Evolutionary conservation across 2,113 vertebrate species (phyloP).

Genomic region (Amblyornis subalaris): DNA sequence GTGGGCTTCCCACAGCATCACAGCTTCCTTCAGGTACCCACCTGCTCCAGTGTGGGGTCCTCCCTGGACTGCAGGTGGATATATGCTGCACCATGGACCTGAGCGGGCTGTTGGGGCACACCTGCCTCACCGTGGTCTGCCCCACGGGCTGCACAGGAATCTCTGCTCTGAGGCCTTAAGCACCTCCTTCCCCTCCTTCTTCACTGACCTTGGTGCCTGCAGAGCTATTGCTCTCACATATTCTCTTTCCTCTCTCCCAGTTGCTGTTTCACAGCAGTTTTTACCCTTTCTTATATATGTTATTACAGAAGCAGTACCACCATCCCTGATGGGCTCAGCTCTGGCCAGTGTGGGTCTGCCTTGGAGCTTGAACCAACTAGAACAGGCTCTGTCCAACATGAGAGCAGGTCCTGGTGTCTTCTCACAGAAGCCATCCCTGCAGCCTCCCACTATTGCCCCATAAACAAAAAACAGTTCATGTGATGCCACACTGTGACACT

Average conservation of each 20-base stretch:
- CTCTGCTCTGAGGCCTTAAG: rapidly evolving
- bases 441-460: neutral
- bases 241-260: neutral
- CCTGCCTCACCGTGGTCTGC: neutral
- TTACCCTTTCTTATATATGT: neutral
- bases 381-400: neutral
- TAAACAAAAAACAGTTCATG: neutral
- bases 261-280: neutral
- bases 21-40: too few species aligned
- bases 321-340: neutral
- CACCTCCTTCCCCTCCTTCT: neutral
- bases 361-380: neutral
- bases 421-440: neutral
- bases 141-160: rapidly evolving
- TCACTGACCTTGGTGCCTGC: neutral
- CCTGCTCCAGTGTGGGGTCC: too few species aligned
- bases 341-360: neutral
- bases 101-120: neutral
- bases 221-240: neutral
- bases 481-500: rapidly evolving
- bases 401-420: neutral
- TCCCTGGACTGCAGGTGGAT: neutral
- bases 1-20: neutral
- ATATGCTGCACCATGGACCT: neutral
- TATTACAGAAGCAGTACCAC: neutral